Evolutionary conservation across 2,113 vertebrate species (phyloP).

Genomic region (Forbesichthys papilliferus): DNA sequence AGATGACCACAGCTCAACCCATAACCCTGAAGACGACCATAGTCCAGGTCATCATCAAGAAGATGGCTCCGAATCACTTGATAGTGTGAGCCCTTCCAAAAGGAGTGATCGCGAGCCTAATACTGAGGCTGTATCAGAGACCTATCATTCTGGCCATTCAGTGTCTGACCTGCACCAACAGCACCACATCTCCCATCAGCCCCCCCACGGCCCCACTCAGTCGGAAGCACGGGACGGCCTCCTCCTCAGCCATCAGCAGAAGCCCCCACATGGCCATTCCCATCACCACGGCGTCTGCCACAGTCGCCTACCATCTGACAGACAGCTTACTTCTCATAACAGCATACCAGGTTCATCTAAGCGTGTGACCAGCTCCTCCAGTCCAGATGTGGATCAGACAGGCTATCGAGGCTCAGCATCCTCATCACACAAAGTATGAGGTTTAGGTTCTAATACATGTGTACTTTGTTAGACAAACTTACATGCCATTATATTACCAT

Average conservation of each 20-base stretch:
- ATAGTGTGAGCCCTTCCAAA: slow-evolving; percentile 7
- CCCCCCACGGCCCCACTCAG: slow-evolving; percentile 3
- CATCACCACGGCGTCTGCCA: slow-evolving; percentile 20
- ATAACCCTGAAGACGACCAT: slow-evolving; percentile 20
- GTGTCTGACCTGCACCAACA: not conserved
- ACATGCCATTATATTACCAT: not conserved
- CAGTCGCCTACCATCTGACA: slow-evolving; percentile 6
- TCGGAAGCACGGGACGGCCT: not conserved
- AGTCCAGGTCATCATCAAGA: not conserved
- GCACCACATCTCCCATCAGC: slow-evolving; percentile 3
- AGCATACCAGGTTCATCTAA: slow-evolving; percentile 43
- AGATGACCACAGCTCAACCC: not conserved
- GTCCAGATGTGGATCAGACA: slow-evolving; percentile 59
- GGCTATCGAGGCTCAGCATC: slow-evolving; percentile 38
- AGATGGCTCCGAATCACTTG: slow-evolving; percentile 8
- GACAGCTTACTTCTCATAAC: slow-evolving; percentile 36
- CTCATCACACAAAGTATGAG: slow-evolving; percentile 55
- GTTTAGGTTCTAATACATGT: not conserved
- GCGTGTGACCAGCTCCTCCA: slow-evolving; percentile 42
- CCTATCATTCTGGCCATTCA: not conserved
- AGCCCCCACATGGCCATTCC: not conserved
- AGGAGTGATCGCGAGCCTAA: slow-evolving; percentile 9
- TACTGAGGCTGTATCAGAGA: not conserved
- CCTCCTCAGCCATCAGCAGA: not conserved
- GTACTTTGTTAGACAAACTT: slow-evolving; percentile 36